Base-by-base conservation (phyloP, 2,113 vertebrate species). In the Suncus etruscus region DNA sequence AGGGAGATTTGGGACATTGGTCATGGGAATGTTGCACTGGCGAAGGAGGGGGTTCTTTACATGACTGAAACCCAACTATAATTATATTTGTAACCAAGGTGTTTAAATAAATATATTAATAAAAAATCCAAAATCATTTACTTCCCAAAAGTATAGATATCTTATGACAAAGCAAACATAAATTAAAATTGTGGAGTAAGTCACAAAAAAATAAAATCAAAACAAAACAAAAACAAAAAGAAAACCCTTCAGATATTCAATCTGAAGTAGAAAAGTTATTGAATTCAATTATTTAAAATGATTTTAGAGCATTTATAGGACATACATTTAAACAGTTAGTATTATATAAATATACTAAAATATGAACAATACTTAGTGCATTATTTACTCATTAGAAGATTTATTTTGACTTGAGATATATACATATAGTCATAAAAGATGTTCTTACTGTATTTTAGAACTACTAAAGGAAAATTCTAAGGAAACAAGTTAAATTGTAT, bases 391-490 rank as follows among this genome's bases (percentile, higher is more conserved):
- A 63, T 69, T 1, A 69, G 76, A 73, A 73, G 31, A 5, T 29
- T 58, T 76, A 48, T 92, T 86, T 92, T 78, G 32, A 45, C 8
- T n/a, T 4, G 9, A 63, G 1, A 27, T 83, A 63, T 1, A 22
- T 70, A 84, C 61, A 63, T 65, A 16, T 69, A 4, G 87, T 70
- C 31, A 50, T 8, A 63, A 69, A 29, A 87, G 1, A 3, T 58
- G 81, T 75, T 58, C 73, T 16, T 54, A 3, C 81, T 22, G 18
- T 58, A 80, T 79, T 88, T 92, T 75, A 65, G 14, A 74, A 87
- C 9, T 73, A 0, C 50, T 74, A 16, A 1, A 87, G 31, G 63
- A 87, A 68, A 61, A 61, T n/a, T 79, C 6, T 79, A 70, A 45
- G 29, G 63, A 47, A 88, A 85, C 16, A 25, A 0, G 32, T 72